Evolutionary conservation across 2,888 invertebrate genomes (phyloP).

Genomic region (Amphipoea lucens): DNA sequence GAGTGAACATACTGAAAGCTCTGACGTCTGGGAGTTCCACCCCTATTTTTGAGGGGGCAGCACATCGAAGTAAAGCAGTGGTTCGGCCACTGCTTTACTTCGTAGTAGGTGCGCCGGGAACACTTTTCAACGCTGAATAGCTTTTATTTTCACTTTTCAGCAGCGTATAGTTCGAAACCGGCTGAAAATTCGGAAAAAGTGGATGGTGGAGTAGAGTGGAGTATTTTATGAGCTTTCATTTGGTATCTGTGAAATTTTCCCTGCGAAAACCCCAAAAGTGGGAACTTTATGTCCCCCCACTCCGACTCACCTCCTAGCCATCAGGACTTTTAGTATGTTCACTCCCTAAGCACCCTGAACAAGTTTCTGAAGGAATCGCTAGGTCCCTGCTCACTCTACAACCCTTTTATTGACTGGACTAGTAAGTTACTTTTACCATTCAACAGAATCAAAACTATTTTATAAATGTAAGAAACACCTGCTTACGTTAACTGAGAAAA

Average conservation of each 20-base stretch:
- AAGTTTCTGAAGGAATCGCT: not conserved
- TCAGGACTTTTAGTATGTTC: not conserved
- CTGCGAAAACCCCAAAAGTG: not conserved
- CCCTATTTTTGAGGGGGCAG: not conserved
- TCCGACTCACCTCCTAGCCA: not conserved
- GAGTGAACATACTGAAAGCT: not conserved
- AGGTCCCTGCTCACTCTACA: not conserved
- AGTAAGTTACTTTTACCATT: constrained; percentile 1
- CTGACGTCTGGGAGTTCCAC: not conserved
- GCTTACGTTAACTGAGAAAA: constrained; percentile 28
- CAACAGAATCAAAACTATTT: constrained; percentile 16
- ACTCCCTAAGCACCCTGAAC: not conserved
- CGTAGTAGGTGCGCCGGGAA: not conserved
- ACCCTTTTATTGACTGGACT: not conserved
- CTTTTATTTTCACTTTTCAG: not conserved
- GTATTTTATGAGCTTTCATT: not conserved
- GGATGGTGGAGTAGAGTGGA: too few species aligned
- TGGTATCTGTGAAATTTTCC: not conserved
- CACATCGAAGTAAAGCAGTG: too few species aligned
- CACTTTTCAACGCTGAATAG: not conserved
- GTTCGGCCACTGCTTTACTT: not conserved
- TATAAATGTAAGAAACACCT: constrained; percentile 36
- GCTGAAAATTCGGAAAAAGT: not conserved
- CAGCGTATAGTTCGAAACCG: not conserved
- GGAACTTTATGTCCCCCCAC: not conserved